phyloP scores from a whole-genome alignment of 1,140 invertebrate genomes.

The Cephus cinctus region DNA sequence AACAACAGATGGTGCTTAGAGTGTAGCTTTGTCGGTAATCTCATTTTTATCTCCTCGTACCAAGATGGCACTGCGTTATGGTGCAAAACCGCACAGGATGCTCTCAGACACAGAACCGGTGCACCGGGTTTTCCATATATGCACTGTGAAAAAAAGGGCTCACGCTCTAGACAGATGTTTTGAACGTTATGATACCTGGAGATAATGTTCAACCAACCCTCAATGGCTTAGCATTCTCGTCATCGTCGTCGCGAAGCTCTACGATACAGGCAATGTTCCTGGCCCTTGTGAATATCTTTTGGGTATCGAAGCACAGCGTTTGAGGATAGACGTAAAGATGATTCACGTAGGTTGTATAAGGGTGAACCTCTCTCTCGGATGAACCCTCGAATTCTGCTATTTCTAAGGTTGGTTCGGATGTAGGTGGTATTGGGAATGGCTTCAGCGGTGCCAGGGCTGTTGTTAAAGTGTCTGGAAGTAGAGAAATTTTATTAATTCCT shows the following conservation, averaged over 20 bases:
- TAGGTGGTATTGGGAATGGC: constrained; percentile 78
- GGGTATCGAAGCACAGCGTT: constrained; percentile 84
- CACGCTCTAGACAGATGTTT: too few relatives aligned
- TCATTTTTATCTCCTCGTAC: constrained; percentile 89
- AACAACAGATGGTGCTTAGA: constrained; percentile 82
- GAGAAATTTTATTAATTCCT: background rate
- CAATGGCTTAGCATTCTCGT: constrained; percentile 67
- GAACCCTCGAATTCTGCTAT: constrained; percentile 77
- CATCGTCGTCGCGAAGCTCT: constrained; percentile 80
- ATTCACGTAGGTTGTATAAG: constrained; percentile 80
- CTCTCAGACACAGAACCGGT: constrained; percentile 62
- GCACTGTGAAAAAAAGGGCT: constrained; percentile 57
- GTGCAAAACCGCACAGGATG: constrained; percentile 74
- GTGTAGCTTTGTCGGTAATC: constrained; percentile 75
- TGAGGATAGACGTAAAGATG: constrained; percentile 90
- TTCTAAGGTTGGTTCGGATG: constrained; percentile 72
- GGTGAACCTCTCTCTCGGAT: constrained; percentile 70
- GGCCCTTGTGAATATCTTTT: constrained; percentile 84
- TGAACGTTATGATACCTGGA: background rate
- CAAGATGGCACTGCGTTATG: constrained; percentile 79
- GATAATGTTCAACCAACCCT: constrained; percentile 55
- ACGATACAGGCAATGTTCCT: constrained; percentile 88
- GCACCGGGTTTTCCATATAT: constrained; percentile 74
- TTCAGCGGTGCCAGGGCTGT: constrained; percentile 76
- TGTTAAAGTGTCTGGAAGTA: constrained; percentile 73